Evolutionary conservation across 2,113 vertebrate genomes (phyloP).

Genomic region (Antigone vipio): DNA sequence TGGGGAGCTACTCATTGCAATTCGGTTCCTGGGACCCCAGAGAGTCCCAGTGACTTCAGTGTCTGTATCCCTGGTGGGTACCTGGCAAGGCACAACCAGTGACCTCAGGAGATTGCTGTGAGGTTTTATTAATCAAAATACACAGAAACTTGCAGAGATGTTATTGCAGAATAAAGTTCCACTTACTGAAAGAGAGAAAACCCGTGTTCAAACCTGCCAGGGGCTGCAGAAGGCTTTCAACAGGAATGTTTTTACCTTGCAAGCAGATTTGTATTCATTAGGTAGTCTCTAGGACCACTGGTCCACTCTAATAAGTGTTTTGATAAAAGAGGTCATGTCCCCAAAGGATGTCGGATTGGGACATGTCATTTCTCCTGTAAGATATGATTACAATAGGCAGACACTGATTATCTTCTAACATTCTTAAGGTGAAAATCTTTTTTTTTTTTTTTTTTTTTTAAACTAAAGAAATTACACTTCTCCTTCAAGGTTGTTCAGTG

Average conservation of each 20-base stretch:
- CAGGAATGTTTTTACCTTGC: neutral
- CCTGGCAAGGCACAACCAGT: neutral
- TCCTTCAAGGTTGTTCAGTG: neutral
- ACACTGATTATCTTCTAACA: neutral
- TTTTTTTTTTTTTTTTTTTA: no score
- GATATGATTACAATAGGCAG: neutral
- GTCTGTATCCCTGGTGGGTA: neutral
- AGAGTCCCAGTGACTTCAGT: neutral
- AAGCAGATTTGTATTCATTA: slow-evolving; percentile 20
- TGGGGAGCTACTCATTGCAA: neutral
- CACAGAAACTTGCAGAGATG: neutral
- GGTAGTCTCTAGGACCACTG: neutral
- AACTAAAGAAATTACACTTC: neutral
- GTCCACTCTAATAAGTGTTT: neutral
- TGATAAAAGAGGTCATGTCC: slow-evolving; percentile 24
- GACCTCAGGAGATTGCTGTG: neutral
- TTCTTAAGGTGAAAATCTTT: neutral
- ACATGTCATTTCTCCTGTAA: neutral
- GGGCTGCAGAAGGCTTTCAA: neutral
- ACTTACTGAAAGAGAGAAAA: neutral
- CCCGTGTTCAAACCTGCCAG: accelerated
- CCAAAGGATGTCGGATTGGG: neutral
- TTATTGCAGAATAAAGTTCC: neutral
- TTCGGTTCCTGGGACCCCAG: neutral
- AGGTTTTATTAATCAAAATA: neutral